These are phyloP conservation scores for Panulirus ornatus DNA, from an alignment of 1,140 invertebrate genomes.

Conservation along the genomic window DNA sequence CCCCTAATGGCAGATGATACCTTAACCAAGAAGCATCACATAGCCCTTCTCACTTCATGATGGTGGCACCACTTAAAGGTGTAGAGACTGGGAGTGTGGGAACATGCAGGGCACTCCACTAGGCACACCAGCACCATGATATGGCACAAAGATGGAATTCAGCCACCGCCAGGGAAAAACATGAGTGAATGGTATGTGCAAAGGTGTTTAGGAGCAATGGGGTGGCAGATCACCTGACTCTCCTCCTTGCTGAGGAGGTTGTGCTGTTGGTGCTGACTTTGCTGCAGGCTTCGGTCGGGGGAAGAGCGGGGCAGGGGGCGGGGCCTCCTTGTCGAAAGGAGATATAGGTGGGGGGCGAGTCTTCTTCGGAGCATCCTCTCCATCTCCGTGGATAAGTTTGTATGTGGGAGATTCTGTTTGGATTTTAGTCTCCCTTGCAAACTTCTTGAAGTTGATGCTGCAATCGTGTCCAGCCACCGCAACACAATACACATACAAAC, in stretches of 20 bases:
- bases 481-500: conserved; percentile 35
- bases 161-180: conserved; percentile 38
- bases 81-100: conserved; percentile 23
- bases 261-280: conserved; percentile 20
- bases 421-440: conserved; percentile 73
- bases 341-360: conserved; percentile 49
- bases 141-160: conserved; percentile 6
- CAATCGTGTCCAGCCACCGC: conserved; percentile 29
- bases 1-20: conserved; percentile 1
- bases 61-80: conserved; percentile 24
- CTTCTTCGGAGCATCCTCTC: conserved; percentile 48
- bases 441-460: conserved; percentile 78
- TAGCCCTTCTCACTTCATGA: background rate
- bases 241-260: conserved; percentile 31
- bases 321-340: conserved; percentile 47
- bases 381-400: conserved; percentile 75
- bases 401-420: conserved; percentile 74
- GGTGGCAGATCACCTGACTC: conserved; percentile 64
- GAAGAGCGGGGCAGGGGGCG: conserved; percentile 50
- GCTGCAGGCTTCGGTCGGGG: conserved; percentile 46
- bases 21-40: conserved; percentile 25
- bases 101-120: conserved; percentile 49
- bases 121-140: conserved; percentile 30
- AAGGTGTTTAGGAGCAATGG: background rate
- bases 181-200: conserved; percentile 35